These are phyloP conservation scores for Aphaenogaster ashmeadi DNA, from an alignment of 1,140 invertebrate species.

Conservation along the genomic window DNA sequence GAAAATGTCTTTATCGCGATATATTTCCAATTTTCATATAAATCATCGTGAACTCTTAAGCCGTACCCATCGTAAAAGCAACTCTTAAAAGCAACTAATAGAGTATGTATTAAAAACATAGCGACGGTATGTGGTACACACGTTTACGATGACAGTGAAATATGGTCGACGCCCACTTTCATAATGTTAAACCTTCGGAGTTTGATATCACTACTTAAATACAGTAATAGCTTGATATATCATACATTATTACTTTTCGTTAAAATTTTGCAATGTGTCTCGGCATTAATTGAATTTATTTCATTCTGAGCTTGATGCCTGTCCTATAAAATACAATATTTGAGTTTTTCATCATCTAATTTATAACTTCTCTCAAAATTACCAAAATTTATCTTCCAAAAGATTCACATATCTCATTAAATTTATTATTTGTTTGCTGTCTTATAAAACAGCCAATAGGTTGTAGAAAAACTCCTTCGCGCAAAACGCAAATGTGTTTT, in stretches of 20 bases:
- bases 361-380: background rate
- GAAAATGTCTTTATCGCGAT: background rate
- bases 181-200: slow-evolving; percentile 39
- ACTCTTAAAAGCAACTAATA: slow-evolving; percentile 19
- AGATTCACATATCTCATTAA: background rate
- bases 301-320: background rate
- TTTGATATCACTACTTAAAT: slow-evolving; percentile 37
- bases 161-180: slow-evolving; percentile 55
- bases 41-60: background rate
- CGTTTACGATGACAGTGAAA: slow-evolving; percentile 46
- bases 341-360: background rate
- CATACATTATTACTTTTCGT: background rate
- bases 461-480: background rate
- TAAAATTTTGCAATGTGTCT: background rate
- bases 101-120: slow-evolving; percentile 19
- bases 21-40: background rate
- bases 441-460: background rate
- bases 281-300: background rate
- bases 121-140: background rate
- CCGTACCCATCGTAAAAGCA: background rate
- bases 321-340: slow-evolving; percentile 5
- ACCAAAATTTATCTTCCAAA: background rate
- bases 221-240: slow-evolving; percentile 16
- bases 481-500: background rate
- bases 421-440: background rate